phyloP scores from a whole-genome alignment of 2,888 invertebrate species.

The Holacanthella duospinosa region DNA sequence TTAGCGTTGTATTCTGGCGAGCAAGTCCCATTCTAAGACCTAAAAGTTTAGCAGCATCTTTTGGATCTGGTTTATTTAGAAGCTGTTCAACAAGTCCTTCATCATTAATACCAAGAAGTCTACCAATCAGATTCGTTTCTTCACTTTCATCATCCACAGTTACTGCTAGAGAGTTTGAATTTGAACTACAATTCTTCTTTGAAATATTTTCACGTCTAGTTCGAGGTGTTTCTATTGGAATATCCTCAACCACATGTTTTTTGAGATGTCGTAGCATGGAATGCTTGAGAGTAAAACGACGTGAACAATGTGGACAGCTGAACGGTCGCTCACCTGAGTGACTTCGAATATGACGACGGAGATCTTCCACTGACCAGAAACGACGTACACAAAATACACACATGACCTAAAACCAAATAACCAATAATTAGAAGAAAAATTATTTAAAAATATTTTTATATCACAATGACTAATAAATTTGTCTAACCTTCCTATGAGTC shows the following conservation, averaged over 20 bases:
- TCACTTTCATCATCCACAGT: constrained; percentile 46
- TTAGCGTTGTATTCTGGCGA: not conserved
- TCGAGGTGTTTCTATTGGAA: not conserved
- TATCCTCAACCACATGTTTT: constrained; percentile 51
- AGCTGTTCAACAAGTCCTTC: constrained; percentile 74
- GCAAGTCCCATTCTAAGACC: constrained; percentile 48
- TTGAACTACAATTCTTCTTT: constrained; percentile 4
- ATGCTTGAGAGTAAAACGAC: constrained; percentile 84
- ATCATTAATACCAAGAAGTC: constrained; percentile 76
- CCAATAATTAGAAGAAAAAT: no score
- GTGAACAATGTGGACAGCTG: constrained; percentile 76
- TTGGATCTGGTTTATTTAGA: constrained; percentile 56
- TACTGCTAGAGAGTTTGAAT: constrained; percentile 41
- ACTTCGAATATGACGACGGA: constrained; percentile 84
- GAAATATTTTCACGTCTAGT: constrained; percentile 33
- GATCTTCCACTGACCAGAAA: constrained; percentile 90
- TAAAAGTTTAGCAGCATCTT: constrained; percentile 75
- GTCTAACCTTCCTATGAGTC: constrained; percentile 26
- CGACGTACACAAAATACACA: constrained; percentile 86
- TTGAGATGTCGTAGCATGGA: constrained; percentile 88
- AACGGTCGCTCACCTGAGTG: constrained; percentile 71
- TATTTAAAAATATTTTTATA: not conserved
- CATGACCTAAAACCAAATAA: constrained; percentile 59
- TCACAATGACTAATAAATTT: not conserved
- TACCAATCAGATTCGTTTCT: constrained; percentile 57